Conservation (phyloP, 2,113 vertebrate species). For the Phylloscopus trochiloides region DNA sequence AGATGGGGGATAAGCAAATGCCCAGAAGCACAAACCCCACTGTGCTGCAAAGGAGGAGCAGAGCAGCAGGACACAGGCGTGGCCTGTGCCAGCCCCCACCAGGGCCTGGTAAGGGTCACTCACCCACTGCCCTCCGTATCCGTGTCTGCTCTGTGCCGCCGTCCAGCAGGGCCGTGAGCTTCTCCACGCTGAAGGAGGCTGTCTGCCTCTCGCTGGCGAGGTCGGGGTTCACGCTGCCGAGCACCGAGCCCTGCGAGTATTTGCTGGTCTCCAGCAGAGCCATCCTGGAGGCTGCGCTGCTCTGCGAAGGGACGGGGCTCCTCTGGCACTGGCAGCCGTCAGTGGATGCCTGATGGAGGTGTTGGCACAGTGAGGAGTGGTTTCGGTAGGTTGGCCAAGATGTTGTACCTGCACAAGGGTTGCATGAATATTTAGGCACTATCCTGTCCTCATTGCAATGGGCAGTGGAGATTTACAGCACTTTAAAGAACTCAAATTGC, state of each 20-base stretch:
- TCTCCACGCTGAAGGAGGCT: slow-evolving; percentile 67
- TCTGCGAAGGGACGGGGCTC: neutral
- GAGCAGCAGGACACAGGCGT: fast-evolving
- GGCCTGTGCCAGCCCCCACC: neutral
- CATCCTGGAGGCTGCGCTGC: slow-evolving; percentile 13
- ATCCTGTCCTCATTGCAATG: neutral
- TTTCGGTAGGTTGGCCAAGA: neutral
- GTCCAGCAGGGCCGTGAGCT: slow-evolving; percentile 67
- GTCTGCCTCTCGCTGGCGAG: slow-evolving; percentile 59
- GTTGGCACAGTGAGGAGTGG: neutral
- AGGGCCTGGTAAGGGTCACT: neutral
- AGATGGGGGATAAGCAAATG: neutral
- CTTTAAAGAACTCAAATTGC: neutral
- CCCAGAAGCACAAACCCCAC: neutral
- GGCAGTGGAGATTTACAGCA: neutral
- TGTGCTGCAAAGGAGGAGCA: neutral
- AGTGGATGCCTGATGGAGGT: neutral
- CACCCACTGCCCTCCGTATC: slow-evolving; percentile 70
- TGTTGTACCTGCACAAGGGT: neutral
- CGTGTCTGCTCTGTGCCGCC: slow-evolving; percentile 27
- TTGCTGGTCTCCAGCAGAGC: slow-evolving; percentile 7
- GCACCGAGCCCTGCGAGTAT: neutral
- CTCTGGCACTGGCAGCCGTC: neutral
- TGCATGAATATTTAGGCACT: neutral
- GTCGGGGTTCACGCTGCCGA: slow-evolving; percentile 62